A percentile compares a stretch with the other conserved stretches of the same genome.
Evolutionary conservation across 2,113 vertebrate species (phyloP).

Genomic region (Chionis minor): DNA sequence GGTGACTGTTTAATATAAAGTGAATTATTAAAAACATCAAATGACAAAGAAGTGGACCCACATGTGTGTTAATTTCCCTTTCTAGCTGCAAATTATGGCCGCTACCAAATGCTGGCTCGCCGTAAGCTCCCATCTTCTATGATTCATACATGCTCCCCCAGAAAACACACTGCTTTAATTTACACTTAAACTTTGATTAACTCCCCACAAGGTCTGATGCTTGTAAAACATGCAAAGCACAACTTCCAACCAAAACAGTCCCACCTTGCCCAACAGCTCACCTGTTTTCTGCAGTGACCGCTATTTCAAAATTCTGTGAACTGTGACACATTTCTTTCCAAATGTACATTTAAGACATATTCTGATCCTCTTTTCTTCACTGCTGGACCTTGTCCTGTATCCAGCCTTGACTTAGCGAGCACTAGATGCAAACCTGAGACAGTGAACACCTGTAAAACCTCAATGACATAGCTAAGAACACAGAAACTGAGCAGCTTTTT

Average conservation of each 20-base stretch:
- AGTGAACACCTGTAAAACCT: not conserved
- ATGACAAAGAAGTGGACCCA: not conserved
- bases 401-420: not conserved
- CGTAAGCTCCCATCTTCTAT: not conserved
- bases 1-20: not conserved
- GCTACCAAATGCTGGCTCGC: not conserved
- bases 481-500: not conserved
- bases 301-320: not conserved
- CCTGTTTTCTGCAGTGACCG: not conserved
- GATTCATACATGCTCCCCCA: not conserved
- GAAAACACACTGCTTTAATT: not conserved
- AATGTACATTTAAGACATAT: not conserved
- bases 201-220: not conserved
- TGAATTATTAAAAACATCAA: conserved; percentile 6
- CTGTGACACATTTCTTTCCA: not conserved
- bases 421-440: not conserved
- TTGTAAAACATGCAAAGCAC: not conserved
- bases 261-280: not conserved
- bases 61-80: not conserved
- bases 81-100: not conserved
- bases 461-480: not conserved
- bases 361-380: not conserved
- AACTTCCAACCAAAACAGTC: rapidly evolving
- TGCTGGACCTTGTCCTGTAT: not conserved
- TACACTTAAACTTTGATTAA: not conserved